Evolutionary conservation across 37 sponge, comb jelly and placozoan genomes (phyloP), one percentile per base, ranked within the genome.

Genomic region (Halisarca cf. caerulea): DNA sequence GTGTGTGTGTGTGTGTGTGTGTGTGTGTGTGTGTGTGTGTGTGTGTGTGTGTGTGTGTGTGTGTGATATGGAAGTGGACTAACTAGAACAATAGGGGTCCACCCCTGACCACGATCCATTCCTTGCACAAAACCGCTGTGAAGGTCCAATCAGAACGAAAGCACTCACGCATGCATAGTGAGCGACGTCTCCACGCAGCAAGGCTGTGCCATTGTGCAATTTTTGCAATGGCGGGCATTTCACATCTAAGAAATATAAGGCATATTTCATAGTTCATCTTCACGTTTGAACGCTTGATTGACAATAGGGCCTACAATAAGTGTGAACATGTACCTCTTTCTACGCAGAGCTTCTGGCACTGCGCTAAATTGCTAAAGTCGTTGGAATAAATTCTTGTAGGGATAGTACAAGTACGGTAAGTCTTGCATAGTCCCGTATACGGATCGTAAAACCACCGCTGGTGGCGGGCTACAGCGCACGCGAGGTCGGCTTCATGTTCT

Each of bases 71-170:
- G 51, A 14, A 47, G 6, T 47, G 51, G 6, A 47, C 51, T 47
- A 47, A 47, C 51, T 6, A 11, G 51, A 6, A 47, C 51, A 47
- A 11, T 47, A 47, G 11, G 51, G 51, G 51, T 47, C 11, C 51
- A 47, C 51, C 11, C 77, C 45, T 44, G 77, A 74, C 77, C 77
- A 74, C 11, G 24, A 20, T 40, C 77, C 77, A 6, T 74, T 74
- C 25, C 24, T 71, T 9, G 6, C n/a, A 40, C 77, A 74, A 37
- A 74, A 32, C 18, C 77, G 44, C 7, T 40, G 43, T 3, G 24
- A 24, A 20, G 77, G 45, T 39, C 77, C 77, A 18, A 74, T 6
- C 39, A 74, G 42, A 1, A 44, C 41, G 77, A 25, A 74, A 21
- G 44, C 77, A 42, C 24, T 40, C 45, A 21, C 17, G 41, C 77